Evolutionary conservation across 35 echinoderm and acorn worm species (phyloP).

Genomic region (Stichopus chloronotus): DNA sequence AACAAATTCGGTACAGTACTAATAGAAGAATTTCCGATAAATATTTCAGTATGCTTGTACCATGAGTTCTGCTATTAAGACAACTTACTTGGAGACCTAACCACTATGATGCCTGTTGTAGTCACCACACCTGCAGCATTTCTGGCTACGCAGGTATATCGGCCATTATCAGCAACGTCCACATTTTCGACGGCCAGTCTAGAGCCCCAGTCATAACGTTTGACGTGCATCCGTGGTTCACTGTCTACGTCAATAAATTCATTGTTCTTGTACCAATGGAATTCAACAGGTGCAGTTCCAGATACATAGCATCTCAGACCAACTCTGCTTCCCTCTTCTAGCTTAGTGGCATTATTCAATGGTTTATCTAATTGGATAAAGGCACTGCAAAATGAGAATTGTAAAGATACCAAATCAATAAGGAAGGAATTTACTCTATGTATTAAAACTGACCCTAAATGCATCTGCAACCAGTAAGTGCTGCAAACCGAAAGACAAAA

Average conservation of each 20-base stretch:
- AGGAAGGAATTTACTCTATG: too few relatives aligned
- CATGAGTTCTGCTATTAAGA: neutral
- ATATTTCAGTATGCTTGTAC: too few relatives aligned
- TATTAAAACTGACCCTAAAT: too few relatives aligned
- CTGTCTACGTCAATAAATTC: neutral
- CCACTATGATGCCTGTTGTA: neutral
- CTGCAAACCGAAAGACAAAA: too few relatives aligned
- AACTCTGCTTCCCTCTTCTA: neutral
- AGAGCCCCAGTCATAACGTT: slow-evolving; percentile 16
- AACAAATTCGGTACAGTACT: too few relatives aligned
- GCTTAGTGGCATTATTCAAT: slow-evolving; percentile 15
- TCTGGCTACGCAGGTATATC: neutral
- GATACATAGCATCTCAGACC: neutral
- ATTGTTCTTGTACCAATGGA: neutral
- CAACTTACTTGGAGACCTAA: neutral
- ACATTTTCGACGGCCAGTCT: neutral
- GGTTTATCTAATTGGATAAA: slow-evolving; percentile 22
- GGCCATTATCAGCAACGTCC: neutral
- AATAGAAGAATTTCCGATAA: too few relatives aligned
- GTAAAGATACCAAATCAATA: too few relatives aligned
- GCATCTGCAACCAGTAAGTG: too few relatives aligned
- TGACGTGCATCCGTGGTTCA: neutral
- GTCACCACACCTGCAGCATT: neutral
- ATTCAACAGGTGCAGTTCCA: neutral
- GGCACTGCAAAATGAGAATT: neutral